Base-by-base conservation (phyloP, 2,888 invertebrate species). In the Deilephila porcellus region DNA sequence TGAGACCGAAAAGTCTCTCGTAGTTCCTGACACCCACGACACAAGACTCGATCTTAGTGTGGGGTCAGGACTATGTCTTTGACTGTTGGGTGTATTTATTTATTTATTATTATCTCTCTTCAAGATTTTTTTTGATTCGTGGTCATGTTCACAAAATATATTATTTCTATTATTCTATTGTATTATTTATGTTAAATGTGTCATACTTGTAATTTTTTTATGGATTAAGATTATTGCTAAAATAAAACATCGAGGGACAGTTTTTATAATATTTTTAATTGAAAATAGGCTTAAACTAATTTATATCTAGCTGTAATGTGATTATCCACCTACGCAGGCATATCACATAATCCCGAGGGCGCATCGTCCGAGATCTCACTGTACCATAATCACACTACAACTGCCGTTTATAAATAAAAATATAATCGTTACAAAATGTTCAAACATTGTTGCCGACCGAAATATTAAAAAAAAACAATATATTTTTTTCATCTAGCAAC, bases 281-380 rank as follows among this genome's bases (percentile, higher is more conserved):
- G 89, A 93, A 93, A 93, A 93, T 93, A 91, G 92, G 89, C 93
- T 94, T 93, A 94, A 74, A 90, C 92, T 93, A 93, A 92, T 86
- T 60, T 85, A 83, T 87, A 84, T 87, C 78, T 78, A 87, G 88
- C 85, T 90, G 90, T 86, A 89, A 90, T 90, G 91, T 91, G 93
- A 93, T 90, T 86, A 89, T 82, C 73, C 76, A 78, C 76, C 79
- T 82, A 78, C 77, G 74, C 77, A 72, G 64, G 80, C 80, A 73
- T 82, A 83, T 83, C 79, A 81, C 80, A 83, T 72, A 79, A 79
- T 78, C 76, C 76, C 73, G 76, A 80, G 80, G 74, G 73, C 74
- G 76, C 78, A 79, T 76, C 76, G 77, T 75, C 56, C 76, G 76
- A 79, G 76, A 80, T 80, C 78, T 73, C 70, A 62, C 19, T 52